phyloP scores from a whole-genome alignment of 92 coral and sea anemone species.

The Palythoa grandis region DNA sequence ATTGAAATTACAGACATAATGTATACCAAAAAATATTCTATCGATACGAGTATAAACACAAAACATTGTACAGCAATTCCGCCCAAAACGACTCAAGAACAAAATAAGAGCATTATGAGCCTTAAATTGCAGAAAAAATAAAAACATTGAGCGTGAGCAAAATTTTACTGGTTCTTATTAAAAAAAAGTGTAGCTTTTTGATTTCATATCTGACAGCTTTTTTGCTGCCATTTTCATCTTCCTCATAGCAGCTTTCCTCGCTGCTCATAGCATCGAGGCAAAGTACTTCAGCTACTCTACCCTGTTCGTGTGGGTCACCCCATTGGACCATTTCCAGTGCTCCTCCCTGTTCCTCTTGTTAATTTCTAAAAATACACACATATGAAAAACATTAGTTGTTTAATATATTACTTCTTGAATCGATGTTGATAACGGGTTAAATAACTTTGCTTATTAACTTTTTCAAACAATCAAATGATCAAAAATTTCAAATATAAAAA shows the following conservation, averaged over 20 bases:
- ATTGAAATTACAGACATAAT: no score
- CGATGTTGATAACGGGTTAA: conserved; percentile 9
- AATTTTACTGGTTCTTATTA: no score
- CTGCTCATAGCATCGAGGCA: conserved; percentile 55
- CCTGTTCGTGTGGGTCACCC: conserved; percentile 48
- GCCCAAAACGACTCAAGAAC: no score
- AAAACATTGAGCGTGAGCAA: no score
- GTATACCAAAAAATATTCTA: no score
- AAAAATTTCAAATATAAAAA: neutral
- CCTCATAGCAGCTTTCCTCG: conserved; percentile 58
- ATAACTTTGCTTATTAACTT: neutral
- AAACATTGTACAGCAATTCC: no score
- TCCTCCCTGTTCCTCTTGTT: conserved; percentile 56
- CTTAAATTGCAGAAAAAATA: no score
- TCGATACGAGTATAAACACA: no score
- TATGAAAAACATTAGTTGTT: conserved; percentile 25
- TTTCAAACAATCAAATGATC: conserved; percentile 12
- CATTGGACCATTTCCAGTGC: conserved; percentile 52
- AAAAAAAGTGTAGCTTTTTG: no score
- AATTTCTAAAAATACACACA: conserved; percentile 45
- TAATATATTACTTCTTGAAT: conserved; percentile 1
- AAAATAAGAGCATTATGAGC: no score
- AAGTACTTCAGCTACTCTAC: conserved; percentile 55
- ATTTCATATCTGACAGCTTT: conserved; percentile 38
- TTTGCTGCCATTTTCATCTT: conserved; percentile 43